Conservation (phyloP, 2,113 vertebrate genomes). For the Vireo altiloquus region DNA sequence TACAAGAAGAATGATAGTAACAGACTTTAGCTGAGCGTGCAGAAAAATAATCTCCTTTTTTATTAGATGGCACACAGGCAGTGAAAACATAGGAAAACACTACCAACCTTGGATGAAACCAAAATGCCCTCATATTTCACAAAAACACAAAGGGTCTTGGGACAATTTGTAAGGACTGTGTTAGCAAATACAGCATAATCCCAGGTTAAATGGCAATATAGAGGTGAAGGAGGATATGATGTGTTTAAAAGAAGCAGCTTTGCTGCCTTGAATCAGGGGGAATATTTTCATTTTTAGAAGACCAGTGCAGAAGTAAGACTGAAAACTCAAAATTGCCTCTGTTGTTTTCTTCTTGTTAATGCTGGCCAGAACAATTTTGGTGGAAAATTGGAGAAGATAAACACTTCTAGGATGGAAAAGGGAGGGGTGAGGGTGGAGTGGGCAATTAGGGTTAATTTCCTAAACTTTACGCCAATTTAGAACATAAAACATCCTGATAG, state of each 20-base stretch:
- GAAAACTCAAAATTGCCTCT: neutral
- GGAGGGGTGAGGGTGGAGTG: neutral
- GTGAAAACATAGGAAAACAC: neutral
- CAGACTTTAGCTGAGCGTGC: neutral
- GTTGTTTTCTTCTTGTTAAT: neutral
- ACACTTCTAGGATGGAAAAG: neutral
- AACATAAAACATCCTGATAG: neutral
- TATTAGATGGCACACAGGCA: too few relatives aligned
- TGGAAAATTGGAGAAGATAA: neutral
- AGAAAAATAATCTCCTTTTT: neutral
- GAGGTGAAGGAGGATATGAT: neutral
- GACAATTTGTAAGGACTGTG: neutral
- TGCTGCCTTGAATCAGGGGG: neutral
- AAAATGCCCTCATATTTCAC: neutral
- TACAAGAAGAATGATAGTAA: neutral
- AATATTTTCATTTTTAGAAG: neutral
- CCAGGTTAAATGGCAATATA: neutral
- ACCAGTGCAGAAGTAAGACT: neutral
- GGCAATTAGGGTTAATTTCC: neutral
- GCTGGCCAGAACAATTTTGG: neutral
- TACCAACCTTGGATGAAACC: neutral
- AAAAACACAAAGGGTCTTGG: neutral
- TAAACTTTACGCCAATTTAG: neutral
- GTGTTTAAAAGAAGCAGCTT: neutral
- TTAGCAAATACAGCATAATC: neutral